Percentiles rank a stretch among this genome's conserved stretches.
Evolutionary conservation across 2,888 invertebrate genomes (phyloP).

Genomic region (Noctua fimbriata): DNA sequence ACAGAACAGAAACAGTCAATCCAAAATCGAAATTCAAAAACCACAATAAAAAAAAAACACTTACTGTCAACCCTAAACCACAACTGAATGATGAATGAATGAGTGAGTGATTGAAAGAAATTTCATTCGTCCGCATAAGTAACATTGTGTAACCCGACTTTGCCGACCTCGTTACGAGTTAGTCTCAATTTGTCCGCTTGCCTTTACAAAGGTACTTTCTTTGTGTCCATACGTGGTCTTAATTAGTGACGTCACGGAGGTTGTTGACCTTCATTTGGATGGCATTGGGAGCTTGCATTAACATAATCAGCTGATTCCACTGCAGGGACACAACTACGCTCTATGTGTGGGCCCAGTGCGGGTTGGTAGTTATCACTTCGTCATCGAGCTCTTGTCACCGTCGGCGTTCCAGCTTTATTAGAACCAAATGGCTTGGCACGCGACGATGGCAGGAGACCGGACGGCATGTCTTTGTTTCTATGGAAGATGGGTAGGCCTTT

Average conservation of each 20-base stretch:
- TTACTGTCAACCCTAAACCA: conserved; percentile 47
- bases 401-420: too few species aligned
- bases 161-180: conserved; percentile 61
- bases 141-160: conserved; percentile 66
- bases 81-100: conserved; percentile 59
- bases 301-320: background rate
- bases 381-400: too few species aligned
- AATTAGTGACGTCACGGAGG: conserved; percentile 56
- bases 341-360: background rate
- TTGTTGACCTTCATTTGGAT: conserved; percentile 28
- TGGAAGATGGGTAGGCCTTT: too few species aligned
- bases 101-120: conserved; percentile 70
- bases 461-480: too few species aligned
- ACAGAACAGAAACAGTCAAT: background rate
- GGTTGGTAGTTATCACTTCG: background rate
- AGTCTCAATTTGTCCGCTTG: conserved; percentile 58
- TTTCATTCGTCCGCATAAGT: conserved; percentile 66
- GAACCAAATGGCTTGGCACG: too few species aligned
- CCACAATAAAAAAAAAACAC: background rate
- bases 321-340: background rate
- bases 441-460: too few species aligned
- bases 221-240: conserved; percentile 45
- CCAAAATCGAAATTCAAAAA: background rate
- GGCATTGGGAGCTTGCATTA: background rate
- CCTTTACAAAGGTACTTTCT: conserved; percentile 53